These are phyloP conservation scores for Streblospio benedicti DNA, from an alignment of 1,140 invertebrate species.

Conservation along the genomic window DNA sequence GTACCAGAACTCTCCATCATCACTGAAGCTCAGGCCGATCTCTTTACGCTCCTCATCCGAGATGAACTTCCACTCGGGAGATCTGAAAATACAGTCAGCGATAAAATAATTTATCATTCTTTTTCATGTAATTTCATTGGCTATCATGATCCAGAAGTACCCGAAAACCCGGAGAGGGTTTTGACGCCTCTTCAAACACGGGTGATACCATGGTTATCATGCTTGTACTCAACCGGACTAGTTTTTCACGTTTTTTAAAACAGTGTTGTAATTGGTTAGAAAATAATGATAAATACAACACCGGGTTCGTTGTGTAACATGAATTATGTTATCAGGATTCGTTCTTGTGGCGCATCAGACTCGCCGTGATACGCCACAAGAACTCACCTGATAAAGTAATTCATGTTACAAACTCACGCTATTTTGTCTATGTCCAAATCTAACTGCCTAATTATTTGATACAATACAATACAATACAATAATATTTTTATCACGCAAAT, in stretches of 20 bases:
- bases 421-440: too few relatives aligned
- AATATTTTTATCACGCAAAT: too few relatives aligned
- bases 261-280: neutral
- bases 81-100: constrained; percentile 25
- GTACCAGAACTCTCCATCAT: constrained; percentile 95
- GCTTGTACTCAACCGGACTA: neutral
- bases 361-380: too few relatives aligned
- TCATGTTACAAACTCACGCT: too few relatives aligned
- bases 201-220: neutral
- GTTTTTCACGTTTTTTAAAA: neutral
- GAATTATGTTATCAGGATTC: too few relatives aligned
- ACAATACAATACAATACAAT: too few relatives aligned
- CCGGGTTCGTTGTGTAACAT: too few relatives aligned
- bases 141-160: neutral
- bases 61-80: constrained; percentile 84
- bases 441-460: too few relatives aligned
- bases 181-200: neutral
- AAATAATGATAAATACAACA: too few relatives aligned
- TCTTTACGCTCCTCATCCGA: constrained; percentile 80
- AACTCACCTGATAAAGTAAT: too few relatives aligned
- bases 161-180: neutral
- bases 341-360: too few relatives aligned
- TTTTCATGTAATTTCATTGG: neutral
- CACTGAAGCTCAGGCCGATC: constrained; percentile 82
- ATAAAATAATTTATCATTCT: neutral